Evolutionary conservation across 2,113 vertebrate species (phyloP).

Genomic region (Petaurus breviceps): DNA sequence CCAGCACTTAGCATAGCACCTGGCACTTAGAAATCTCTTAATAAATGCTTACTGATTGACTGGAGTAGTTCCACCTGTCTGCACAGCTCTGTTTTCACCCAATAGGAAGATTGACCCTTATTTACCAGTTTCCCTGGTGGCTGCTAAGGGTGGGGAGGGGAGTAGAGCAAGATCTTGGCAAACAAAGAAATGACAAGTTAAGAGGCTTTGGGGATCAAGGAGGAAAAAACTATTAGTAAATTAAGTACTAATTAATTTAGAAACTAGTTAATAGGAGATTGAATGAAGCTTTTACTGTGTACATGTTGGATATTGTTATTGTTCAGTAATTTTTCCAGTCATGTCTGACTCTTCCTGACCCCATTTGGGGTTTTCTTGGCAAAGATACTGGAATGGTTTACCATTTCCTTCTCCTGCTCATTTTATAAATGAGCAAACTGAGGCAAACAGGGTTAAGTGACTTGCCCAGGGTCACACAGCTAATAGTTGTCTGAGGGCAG

Average conservation of each 20-base stretch:
- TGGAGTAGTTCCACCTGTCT: neutral
- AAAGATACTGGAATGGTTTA: too few relatives aligned
- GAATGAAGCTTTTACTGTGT: neutral
- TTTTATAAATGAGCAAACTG: too few relatives aligned
- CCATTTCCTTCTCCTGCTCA: too few relatives aligned
- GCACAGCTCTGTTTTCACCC: neutral
- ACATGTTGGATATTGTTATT: too few relatives aligned
- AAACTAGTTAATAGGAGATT: neutral
- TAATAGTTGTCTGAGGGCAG: too few relatives aligned
- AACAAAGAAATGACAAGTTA: neutral
- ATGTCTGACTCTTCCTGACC: too few relatives aligned
- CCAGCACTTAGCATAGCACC: neutral
- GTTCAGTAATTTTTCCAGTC: too few relatives aligned
- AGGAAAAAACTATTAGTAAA: neutral
- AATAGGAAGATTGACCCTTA: rapidly evolving
- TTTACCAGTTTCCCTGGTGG: neutral
- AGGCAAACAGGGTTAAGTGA: too few relatives aligned
- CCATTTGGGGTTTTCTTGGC: too few relatives aligned
- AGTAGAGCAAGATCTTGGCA: neutral
- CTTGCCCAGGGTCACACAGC: too few relatives aligned
- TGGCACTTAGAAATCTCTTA: neutral
- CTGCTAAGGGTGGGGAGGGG: neutral
- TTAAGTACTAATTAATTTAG: too few relatives aligned
- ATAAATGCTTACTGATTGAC: neutral
- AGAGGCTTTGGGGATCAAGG: neutral